phyloP scores from a whole-genome alignment of 92 coral and sea anemone species.

The Pocillopora grandis region DNA sequence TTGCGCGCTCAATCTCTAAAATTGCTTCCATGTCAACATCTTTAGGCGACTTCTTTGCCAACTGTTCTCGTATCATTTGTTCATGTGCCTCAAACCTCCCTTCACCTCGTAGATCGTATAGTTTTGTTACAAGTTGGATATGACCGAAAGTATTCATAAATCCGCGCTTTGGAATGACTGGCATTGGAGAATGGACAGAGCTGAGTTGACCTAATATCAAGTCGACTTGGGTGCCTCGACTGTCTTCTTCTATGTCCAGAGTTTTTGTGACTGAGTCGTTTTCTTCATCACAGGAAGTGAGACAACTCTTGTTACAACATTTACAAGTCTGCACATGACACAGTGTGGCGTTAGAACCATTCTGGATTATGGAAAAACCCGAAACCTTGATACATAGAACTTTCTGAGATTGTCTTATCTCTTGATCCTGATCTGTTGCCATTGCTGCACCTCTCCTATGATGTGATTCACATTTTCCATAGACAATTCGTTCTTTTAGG shows the following conservation, averaged over 20 bases:
- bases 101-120: neutral
- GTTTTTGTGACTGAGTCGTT: neutral
- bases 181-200: neutral
- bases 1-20: slow-evolving; percentile 16
- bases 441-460: no score
- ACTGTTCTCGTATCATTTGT: neutral
- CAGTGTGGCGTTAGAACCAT: neutral
- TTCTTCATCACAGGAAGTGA: no score
- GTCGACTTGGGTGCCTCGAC: neutral
- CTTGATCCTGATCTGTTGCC: no score
- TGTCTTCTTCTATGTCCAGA: neutral
- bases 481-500: no score
- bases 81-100: slow-evolving; percentile 7
- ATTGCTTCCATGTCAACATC: slow-evolving; percentile 12
- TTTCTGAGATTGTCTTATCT: no score
- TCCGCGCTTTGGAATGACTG: slow-evolving; percentile 13
- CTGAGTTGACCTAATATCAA: neutral
- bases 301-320: neutral
- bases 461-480: no score
- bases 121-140: neutral
- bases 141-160: neutral
- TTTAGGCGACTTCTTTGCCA: neutral
- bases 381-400: neutral
- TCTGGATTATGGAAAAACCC: neutral
- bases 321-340: neutral